Evolutionary conservation across 2,888 invertebrate genomes (phyloP).

Genomic region (Chrysotoxum bicinctum): DNA sequence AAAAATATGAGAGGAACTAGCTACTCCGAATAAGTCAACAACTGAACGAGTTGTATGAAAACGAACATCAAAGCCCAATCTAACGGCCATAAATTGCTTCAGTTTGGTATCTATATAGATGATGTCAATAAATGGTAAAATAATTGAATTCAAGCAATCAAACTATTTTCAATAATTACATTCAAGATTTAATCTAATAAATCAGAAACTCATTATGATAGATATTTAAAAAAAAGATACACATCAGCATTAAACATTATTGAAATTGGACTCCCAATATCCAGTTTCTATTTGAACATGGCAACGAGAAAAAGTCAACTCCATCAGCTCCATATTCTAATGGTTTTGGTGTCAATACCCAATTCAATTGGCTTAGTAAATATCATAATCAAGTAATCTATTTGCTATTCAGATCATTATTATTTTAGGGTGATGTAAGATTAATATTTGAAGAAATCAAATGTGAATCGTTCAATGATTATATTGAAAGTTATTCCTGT

Average conservation of each 20-base stretch:
- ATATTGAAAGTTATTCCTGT: background rate
- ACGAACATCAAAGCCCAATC: too few relatives aligned
- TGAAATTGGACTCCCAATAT: background rate
- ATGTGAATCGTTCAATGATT: background rate
- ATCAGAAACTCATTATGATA: background rate
- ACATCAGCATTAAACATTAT: background rate
- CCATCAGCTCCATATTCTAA: background rate
- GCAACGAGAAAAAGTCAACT: background rate
- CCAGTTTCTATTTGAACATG: background rate
- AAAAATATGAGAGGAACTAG: too few relatives aligned
- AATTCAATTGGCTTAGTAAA: background rate
- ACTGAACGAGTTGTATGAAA: too few relatives aligned
- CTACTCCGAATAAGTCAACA: too few relatives aligned
- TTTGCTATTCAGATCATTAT: background rate
- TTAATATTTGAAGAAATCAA: background rate
- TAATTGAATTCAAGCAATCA: too few relatives aligned
- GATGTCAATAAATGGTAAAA: too few relatives aligned
- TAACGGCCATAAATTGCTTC: too few relatives aligned
- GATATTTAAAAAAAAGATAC: background rate
- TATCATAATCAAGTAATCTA: background rate
- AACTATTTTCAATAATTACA: too few relatives aligned
- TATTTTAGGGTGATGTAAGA: background rate
- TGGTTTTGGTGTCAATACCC: background rate
- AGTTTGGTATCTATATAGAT: too few relatives aligned
- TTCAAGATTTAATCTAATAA: background rate